Evolutionary conservation across 2,888 invertebrate species (phyloP).

Genomic region (Acleris sparsana): DNA sequence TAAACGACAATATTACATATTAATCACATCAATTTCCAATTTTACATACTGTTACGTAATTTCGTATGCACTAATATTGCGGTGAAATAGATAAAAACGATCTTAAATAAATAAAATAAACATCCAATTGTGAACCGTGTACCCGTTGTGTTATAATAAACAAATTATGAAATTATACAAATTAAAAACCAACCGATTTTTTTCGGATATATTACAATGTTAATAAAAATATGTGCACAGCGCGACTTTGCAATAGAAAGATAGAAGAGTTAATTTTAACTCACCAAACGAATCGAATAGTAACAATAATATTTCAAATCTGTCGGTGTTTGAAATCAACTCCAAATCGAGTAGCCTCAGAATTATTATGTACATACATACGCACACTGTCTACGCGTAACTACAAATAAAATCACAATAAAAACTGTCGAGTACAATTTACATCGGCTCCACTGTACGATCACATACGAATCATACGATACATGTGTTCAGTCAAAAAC

Average conservation of each 20-base stretch:
- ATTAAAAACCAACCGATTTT: constrained; percentile 5
- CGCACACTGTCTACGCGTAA: constrained; percentile 19
- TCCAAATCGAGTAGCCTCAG: constrained; percentile 26
- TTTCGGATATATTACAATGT: constrained; percentile 9
- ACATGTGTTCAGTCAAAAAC: not conserved
- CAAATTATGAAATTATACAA: constrained; percentile 5
- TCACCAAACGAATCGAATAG: too few species aligned
- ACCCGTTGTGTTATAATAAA: constrained; percentile 17
- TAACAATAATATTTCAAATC: too few species aligned
- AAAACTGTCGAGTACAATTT: constrained; percentile 28
- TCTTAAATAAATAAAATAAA: constrained; percentile 17
- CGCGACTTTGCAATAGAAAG: constrained; percentile 6
- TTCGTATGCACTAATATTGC: constrained; percentile 29
- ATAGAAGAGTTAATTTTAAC: not conserved
- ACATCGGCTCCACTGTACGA: constrained; percentile 1
- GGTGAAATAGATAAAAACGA: constrained; percentile 4
- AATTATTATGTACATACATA: constrained; percentile 16
- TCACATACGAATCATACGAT: not conserved
- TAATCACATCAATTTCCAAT: constrained; percentile 24
- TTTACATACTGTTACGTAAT: constrained; percentile 22
- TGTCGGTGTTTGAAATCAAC: not conserved
- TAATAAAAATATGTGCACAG: constrained; percentile 17
- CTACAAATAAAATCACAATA: constrained; percentile 36
- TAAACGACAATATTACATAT: constrained; percentile 24
- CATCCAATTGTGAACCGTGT: constrained; percentile 25